Percentiles rank a stretch among this genome's conserved stretches.
phyloP scores from a whole-genome alignment of 2,888 invertebrate genomes.

The Zaprionus bogoriensis region DNA sequence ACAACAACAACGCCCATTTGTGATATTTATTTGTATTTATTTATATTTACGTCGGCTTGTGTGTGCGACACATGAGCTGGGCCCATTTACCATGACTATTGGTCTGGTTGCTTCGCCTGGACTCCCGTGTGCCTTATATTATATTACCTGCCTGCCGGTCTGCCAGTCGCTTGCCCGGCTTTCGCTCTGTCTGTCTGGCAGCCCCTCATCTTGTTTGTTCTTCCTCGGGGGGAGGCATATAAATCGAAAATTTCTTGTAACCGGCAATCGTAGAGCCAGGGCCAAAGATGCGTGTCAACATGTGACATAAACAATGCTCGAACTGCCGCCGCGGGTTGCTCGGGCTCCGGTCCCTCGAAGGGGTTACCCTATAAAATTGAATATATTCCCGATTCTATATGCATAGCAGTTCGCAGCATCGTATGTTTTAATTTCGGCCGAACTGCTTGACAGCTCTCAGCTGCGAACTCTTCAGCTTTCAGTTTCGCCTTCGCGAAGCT shows the following conservation, averaged over 20 bases:
- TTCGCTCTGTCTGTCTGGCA: not conserved
- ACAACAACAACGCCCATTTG: constrained; percentile 30
- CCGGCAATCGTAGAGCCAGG: constrained; percentile 14
- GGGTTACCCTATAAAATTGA: not conserved
- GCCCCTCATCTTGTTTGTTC: constrained; percentile 16
- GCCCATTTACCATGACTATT: constrained; percentile 24
- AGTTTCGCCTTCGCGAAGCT: too few species aligned
- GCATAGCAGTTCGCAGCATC: not conserved
- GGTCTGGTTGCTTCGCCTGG: constrained; percentile 1
- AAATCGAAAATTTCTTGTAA: constrained; percentile 63
- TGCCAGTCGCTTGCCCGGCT: not conserved
- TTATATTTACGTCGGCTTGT: constrained; percentile 42
- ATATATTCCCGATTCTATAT: not conserved
- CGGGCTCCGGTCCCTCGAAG: too few species aligned
- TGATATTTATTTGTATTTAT: constrained; percentile 56
- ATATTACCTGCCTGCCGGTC: constrained; percentile 7
- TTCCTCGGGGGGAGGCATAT: constrained; percentile 43
- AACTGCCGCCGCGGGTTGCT: constrained; percentile 14
- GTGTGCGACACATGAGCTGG: not conserved
- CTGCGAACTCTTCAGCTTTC: too few species aligned
- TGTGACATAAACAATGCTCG: constrained; percentile 46
- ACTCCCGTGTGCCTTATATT: not conserved
- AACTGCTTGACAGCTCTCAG: not conserved
- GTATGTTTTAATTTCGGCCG: not conserved
- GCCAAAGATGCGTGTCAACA: constrained; percentile 40